Percentiles rank a stretch among this genome's conserved stretches.
Conservation (phyloP, 2,113 vertebrate species). For the Sclerurus mexicanus region DNA sequence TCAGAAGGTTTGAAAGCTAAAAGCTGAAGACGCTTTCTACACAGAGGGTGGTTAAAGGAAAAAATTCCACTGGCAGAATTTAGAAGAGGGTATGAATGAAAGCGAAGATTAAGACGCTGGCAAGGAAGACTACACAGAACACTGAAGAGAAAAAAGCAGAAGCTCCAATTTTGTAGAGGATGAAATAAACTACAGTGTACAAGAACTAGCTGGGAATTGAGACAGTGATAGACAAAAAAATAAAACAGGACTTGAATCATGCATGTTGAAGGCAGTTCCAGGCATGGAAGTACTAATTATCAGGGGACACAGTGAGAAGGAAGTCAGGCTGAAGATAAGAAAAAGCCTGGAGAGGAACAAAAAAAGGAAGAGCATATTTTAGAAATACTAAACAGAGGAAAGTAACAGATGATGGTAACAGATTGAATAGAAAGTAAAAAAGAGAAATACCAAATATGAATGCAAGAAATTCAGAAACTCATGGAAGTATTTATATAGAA, state of each 20-base stretch:
- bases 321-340: background rate
- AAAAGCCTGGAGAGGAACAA: background rate
- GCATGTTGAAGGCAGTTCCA: background rate
- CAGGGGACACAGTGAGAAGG: background rate
- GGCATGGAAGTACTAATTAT: background rate
- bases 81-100: background rate
- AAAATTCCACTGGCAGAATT: background rate
- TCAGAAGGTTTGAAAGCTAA: background rate
- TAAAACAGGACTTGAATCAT: background rate
- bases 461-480: background rate
- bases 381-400: background rate
- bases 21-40: background rate
- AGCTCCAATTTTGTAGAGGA: background rate
- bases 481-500: background rate
- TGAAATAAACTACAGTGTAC: background rate
- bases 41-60: background rate
- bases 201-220: background rate
- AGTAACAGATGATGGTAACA: background rate
- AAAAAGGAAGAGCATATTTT: background rate
- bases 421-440: background rate
- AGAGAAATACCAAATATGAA: background rate
- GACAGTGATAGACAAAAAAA: background rate
- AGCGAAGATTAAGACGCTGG: background rate
- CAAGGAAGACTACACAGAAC: background rate
- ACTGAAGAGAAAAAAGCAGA: background rate